phyloP scores from a whole-genome alignment of 2,797 vertebrate species.

The Etheostoma perlongum region DNA sequence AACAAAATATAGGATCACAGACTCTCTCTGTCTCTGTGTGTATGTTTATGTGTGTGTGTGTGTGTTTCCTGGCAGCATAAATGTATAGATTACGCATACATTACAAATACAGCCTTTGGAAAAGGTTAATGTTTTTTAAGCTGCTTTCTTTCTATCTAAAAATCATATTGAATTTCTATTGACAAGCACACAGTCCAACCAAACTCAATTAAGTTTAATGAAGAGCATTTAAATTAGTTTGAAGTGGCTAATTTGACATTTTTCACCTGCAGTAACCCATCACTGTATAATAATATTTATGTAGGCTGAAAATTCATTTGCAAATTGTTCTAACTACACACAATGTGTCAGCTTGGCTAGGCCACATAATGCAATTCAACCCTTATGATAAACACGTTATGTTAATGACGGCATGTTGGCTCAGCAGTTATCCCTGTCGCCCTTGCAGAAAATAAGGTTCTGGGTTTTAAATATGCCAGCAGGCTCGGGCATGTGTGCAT shows the following conservation, averaged over 20 bases:
- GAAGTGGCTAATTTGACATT: slow-evolving; percentile 62
- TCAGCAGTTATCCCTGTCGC: slow-evolving; percentile 25
- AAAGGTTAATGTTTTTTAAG: slow-evolving; percentile 3
- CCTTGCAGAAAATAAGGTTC: slow-evolving; percentile 7
- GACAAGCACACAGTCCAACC: slow-evolving; percentile 27
- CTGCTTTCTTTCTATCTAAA: neutral
- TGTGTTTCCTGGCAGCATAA: slow-evolving; percentile 27
- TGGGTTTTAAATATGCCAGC: neutral
- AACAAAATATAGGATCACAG: slow-evolving; percentile 55
- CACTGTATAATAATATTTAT: slow-evolving; percentile 44
- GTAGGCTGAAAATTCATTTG: slow-evolving; percentile 46
- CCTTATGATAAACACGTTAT: slow-evolving; percentile 57
- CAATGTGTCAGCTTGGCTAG: slow-evolving; percentile 38
- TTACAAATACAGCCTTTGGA: slow-evolving; percentile 4
- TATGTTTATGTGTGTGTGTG: slow-evolving; percentile 4
- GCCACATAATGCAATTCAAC: slow-evolving; percentile 41
- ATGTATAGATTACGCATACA: slow-evolving; percentile 27
- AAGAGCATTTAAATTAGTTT: slow-evolving; percentile 49
- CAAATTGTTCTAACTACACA: slow-evolving; percentile 40
- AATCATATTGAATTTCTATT: slow-evolving; percentile 9
- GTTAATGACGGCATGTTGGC: slow-evolving; percentile 14
- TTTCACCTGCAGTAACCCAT: slow-evolving; percentile 50
- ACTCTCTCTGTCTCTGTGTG: slow-evolving; percentile 1
- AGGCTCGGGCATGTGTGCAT: neutral
- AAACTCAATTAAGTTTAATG: slow-evolving; percentile 53